Base-by-base conservation (phyloP, 2,888 invertebrate genomes). In the Theretra japonica region DNA sequence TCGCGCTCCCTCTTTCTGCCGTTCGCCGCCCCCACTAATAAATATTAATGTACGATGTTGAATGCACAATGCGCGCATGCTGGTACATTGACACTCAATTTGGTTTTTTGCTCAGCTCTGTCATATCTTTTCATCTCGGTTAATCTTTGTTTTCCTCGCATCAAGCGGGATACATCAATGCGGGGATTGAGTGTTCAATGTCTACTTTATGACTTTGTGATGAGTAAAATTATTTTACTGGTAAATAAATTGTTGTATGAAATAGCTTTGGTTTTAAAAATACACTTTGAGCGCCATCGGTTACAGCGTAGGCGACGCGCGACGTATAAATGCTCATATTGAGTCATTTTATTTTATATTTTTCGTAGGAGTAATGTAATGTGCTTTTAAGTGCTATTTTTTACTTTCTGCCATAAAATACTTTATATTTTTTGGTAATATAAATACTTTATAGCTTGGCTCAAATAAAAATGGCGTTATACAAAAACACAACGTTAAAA, bases 21-120 rank as follows among this genome's bases (percentile, higher is more conserved):
- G 75, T 74, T 81, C 79, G 77, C 73, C 75, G 75, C 82, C 65
- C 48, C 23, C 62, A 89, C 91, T 90, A 93, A 93, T 92, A 93
- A 93, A 93, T 94, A 93, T 93, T 92, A 94, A 94, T 93, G 90
- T 90, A 89, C 89, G 90, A 93, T 91, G 93, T 91, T 93, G 89
- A 92, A 90, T 88, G 88, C 86, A 86, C 90, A 89, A 89, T 90
- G 84, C 83, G 79, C 80, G 81, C 85, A 93, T 94, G 94, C 92
- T 90, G 94, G 94, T 93, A 90, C 93, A 94, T 94, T 94, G 92
- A 94, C 92, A 90, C 92, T 89, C 88, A 87, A 90, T 91, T 90
- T 88, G 87, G 86, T 87, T 91, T 88, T 90, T 90, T 89, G 85
- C 88, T 81, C 83, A 78, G 79, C 71, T 19, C 60, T 59, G 56